phyloP scores from a whole-genome alignment of 2,888 invertebrate genomes.

The Volucella bombylans region DNA sequence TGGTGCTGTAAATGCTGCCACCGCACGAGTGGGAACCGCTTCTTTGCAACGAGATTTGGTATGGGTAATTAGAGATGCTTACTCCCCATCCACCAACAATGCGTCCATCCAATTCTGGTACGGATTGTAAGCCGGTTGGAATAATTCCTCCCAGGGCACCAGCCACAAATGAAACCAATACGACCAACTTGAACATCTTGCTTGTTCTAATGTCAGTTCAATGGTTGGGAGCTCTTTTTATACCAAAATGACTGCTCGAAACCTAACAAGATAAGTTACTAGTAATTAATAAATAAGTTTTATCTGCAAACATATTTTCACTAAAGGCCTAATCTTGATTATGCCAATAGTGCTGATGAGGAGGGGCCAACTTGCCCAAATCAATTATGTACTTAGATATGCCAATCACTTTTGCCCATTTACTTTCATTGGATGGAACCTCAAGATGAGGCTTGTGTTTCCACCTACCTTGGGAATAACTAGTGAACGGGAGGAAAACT shows the following conservation, averaged over 20 bases:
- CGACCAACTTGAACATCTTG: constrained; percentile 76
- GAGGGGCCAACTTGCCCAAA: no score
- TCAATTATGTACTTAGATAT: no score
- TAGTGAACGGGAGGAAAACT: no score
- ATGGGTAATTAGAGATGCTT: constrained; percentile 76
- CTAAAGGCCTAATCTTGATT: no score
- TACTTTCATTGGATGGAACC: no score
- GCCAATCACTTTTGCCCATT: no score
- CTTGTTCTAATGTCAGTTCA: constrained; percentile 1
- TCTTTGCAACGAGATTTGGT: constrained; percentile 78
- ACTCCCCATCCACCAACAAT: constrained; percentile 79
- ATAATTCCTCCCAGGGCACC: constrained; percentile 76
- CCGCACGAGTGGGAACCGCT: constrained; percentile 84
- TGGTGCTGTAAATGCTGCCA: constrained; percentile 83
- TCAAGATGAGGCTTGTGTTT: no score
- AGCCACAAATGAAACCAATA: constrained; percentile 74
- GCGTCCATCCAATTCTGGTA: constrained; percentile 79
- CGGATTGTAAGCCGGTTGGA: constrained; percentile 77
- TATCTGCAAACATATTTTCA: no score
- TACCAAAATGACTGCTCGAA: neutral
- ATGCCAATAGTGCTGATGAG: no score
- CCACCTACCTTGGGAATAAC: no score
- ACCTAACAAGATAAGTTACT: no score
- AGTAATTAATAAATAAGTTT: no score
- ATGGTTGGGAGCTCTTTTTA: neutral